Percentiles rank a stretch among this genome's conserved stretches.
These are phyloP conservation scores for Rhinatrema bivittatum DNA, from an alignment of 2,797 vertebrate species.

Conservation along the genomic window DNA sequence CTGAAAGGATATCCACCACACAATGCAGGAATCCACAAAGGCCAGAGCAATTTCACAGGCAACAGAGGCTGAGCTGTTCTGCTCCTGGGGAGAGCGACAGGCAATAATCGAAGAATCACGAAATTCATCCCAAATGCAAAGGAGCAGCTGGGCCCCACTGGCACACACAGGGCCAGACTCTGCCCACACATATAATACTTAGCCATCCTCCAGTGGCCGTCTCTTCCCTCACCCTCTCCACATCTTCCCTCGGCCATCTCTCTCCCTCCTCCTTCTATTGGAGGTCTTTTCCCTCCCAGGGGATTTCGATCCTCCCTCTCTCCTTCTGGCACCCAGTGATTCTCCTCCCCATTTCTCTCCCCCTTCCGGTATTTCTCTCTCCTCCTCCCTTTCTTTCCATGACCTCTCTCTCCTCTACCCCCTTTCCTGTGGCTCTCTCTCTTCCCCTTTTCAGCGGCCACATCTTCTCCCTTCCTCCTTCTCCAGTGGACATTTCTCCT, in stretches of 20 bases:
- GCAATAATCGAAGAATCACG: no score
- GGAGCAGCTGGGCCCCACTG: no score
- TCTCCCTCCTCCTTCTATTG: neutral
- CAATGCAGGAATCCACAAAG: conserved; percentile 64
- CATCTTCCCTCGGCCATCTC: no score
- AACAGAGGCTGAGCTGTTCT: conserved; percentile 24
- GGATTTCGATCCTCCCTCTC: neutral
- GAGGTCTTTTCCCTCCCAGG: no score
- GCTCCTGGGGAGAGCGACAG: conserved; percentile 42
- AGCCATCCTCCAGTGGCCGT: no score
- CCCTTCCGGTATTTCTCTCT: neutral
- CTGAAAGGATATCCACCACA: conserved; percentile 76
- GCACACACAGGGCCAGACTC: no score
- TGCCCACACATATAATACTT: no score
- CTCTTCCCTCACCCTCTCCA: no score
- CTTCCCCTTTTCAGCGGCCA: no score
- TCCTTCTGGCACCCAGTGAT: neutral
- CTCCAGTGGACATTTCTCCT: neutral
- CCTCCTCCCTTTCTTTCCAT: fast-evolving
- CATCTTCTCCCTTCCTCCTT: neutral
- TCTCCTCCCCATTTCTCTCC: neutral
- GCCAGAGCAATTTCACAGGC: conserved; percentile 60
- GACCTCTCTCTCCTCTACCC: neutral
- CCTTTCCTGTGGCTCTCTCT: no score
- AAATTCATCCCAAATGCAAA: no score